A percentile compares a stretch with the other conserved stretches of the same genome.
Conservation (phyloP, 2,113 vertebrate species). For the Falcunculus frontatus region DNA sequence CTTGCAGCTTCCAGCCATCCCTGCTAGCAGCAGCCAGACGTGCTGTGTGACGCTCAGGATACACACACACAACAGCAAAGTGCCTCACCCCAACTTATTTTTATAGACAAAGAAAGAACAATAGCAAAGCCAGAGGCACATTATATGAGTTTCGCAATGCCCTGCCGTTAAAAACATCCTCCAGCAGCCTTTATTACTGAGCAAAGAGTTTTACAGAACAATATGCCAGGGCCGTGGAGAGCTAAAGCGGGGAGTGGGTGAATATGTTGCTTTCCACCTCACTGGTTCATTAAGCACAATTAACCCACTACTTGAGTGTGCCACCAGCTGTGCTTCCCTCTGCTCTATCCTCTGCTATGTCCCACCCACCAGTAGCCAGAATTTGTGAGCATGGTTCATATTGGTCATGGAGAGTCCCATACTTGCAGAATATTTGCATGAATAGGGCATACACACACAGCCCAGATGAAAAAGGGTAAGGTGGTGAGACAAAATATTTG, state of each 20-base stretch:
- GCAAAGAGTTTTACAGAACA: background rate
- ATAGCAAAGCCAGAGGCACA: background rate
- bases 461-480: background rate
- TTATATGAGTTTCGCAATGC: background rate
- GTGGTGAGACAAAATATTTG: background rate
- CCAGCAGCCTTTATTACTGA: background rate
- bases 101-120: background rate
- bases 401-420: background rate
- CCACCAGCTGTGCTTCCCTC: background rate
- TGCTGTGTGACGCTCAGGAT: background rate
- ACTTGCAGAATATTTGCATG: background rate
- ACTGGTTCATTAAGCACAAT: background rate
- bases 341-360: background rate
- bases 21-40: background rate
- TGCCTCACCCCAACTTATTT: background rate
- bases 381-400: background rate
- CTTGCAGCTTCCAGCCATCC: background rate
- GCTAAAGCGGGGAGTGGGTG: background rate
- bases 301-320: background rate
- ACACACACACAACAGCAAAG: background rate
- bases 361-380: background rate
- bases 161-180: background rate
- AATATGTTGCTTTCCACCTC: constrained; percentile 34
- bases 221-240: background rate
- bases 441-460: accelerated